Base-by-base conservation (phyloP, 2,888 invertebrate genomes). In the Apotomis capreana region DNA sequence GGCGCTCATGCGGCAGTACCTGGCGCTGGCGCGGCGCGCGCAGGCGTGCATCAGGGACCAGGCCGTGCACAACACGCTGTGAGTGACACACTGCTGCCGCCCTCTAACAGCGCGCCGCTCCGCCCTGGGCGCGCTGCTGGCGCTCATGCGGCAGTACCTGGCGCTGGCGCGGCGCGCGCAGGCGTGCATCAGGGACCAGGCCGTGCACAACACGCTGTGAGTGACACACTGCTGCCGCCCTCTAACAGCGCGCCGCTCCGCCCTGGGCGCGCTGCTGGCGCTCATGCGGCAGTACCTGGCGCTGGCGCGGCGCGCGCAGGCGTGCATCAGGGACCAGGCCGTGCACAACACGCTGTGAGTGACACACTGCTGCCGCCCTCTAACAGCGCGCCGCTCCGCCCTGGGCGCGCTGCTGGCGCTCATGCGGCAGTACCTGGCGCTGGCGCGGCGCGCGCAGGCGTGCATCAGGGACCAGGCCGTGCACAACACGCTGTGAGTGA, bases 151-250 rank as follows among this genome's bases (percentile, higher is more conserved):
- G 59, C 87, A 86, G 52, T 92, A 92, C 76, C 78, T 89, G 44
- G 81, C 88, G 15, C 83, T 92, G 3, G 90, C 89, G 1, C 78
- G 92, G 1, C 80, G 92, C 1, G 87, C 89, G 8, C 87, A 88
- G 12, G 91, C 92, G 1, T 91, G 91, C 61, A 78, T 92, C n/a
- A 84, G 89, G 75, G 92, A 93, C 73, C 88, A 86, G 72, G 81
- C 85, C 0, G 84, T 90, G 10, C 84, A 88, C 68, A 85, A 84
- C 0, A 83, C 87, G 5, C 79, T 92, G 92, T 92, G 26, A 89
- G 92, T 87, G 15, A 5, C n/a, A 36, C 12, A 68, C 78, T 1
- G 57, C 75, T 15, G 0, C 15, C 15, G 15, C 15, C 15, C 0
- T 15, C 15, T 15, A 15, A 15, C 15, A 15, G 15, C 15, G 15